Conservation (phyloP, 2,797 vertebrate genomes). For the Malurus splendens region DNA sequence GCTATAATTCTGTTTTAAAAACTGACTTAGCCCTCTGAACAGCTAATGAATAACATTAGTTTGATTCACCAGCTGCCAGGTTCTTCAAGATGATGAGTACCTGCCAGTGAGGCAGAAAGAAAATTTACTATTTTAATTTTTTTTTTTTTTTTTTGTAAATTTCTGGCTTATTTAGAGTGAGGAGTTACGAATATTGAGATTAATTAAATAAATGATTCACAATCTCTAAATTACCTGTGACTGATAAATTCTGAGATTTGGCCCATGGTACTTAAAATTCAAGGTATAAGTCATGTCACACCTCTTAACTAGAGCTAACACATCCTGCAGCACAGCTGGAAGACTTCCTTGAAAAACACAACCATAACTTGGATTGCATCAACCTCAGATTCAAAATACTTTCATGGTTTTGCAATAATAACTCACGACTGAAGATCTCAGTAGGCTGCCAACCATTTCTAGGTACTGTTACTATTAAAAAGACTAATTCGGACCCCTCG, state of each 20-base stretch:
- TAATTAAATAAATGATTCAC: background rate
- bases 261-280: fast-evolving
- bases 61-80: background rate
- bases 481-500: background rate
- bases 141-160: background rate
- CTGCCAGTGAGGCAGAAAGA: background rate
- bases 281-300: background rate
- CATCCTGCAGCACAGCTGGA: background rate
- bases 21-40: background rate
- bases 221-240: background rate
- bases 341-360: background rate
- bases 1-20: background rate
- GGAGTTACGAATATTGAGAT: background rate
- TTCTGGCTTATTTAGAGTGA: background rate
- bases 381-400: background rate
- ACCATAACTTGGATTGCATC: background rate
- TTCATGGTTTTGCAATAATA: background rate
- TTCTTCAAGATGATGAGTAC: background rate
- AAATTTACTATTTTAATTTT: background rate
- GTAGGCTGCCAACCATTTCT: background rate
- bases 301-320: background rate
- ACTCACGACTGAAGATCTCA: background rate
- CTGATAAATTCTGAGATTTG: background rate
- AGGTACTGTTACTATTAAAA: background rate
- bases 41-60: background rate